phyloP scores from a whole-genome alignment of 2,797 vertebrate genomes.

The Notolepis coatsorum region DNA sequence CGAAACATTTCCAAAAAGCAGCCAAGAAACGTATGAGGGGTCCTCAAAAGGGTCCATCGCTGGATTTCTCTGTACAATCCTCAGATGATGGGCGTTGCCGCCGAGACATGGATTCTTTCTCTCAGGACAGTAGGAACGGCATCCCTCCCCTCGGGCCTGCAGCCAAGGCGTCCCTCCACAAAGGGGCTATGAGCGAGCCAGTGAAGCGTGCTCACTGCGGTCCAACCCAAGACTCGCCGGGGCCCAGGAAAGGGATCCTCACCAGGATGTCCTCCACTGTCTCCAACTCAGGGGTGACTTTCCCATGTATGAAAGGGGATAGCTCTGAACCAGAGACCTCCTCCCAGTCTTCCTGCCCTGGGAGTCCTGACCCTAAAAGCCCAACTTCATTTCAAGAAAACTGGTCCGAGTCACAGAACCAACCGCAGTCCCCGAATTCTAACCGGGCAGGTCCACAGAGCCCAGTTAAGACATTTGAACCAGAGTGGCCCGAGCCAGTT shows the following conservation, averaged over 20 bases:
- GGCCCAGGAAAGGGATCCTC: conserved; percentile 75
- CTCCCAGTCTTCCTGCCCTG: conserved; percentile 42
- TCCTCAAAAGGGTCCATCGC: conserved; percentile 83
- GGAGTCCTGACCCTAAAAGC: conserved; percentile 75
- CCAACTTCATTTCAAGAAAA: conserved; percentile 47
- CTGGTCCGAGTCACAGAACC: conserved; percentile 42
- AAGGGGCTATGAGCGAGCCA: conserved; percentile 86
- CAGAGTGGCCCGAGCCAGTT: conserved; percentile 29
- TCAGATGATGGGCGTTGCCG: conserved; percentile 82
- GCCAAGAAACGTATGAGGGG: conserved; percentile 74
- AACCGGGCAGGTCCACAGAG: conserved; percentile 39
- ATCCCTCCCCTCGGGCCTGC: conserved; percentile 56
- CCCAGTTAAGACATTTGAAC: conserved; percentile 20
- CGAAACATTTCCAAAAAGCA: conserved; percentile 79
- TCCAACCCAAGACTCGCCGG: conserved; percentile 81
- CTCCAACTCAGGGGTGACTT: conserved; percentile 80
- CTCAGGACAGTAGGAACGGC: conserved; percentile 83
- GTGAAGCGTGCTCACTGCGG: conserved; percentile 83
- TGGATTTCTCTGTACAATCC: conserved; percentile 85
- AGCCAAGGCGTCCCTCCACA: conserved; percentile 73
- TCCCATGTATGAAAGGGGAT: conserved; percentile 83
- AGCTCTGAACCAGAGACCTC: conserved; percentile 81
- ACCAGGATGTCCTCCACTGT: conserved; percentile 85
- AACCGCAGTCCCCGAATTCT: conserved; percentile 19
- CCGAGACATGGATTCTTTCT: conserved; percentile 81